These are phyloP conservation scores for Stictonetta naevosa DNA, from an alignment of 2,113 vertebrate genomes.

Conservation along the genomic window DNA sequence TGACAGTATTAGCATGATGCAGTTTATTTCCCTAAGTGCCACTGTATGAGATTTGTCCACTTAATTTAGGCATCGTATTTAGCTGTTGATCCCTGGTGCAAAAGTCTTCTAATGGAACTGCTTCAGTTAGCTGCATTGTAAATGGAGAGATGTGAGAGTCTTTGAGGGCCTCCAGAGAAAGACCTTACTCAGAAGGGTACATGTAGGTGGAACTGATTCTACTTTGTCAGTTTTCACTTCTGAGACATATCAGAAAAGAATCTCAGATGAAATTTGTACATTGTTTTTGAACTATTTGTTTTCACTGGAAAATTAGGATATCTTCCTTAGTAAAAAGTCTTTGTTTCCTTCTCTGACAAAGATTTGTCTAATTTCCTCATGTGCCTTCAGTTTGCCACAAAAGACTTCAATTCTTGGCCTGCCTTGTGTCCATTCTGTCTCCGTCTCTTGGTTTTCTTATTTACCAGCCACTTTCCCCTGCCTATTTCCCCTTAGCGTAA, in stretches of 20 bases:
- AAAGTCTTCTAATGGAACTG: background rate
- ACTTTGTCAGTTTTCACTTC: background rate
- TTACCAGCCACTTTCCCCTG: background rate
- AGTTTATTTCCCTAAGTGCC: background rate
- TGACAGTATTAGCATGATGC: background rate
- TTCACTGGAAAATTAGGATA: background rate
- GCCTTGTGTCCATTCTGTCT: background rate
- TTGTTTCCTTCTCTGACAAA: background rate
- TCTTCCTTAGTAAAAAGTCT: background rate
- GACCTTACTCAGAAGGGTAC: rapidly evolving
- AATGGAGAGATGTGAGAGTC: background rate
- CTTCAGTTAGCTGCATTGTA: background rate
- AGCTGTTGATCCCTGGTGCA: background rate
- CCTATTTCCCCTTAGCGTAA: background rate
- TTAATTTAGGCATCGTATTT: background rate
- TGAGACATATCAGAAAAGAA: background rate
- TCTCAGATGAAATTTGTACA: background rate
- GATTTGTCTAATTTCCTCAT: background rate
- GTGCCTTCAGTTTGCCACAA: background rate
- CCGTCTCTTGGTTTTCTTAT: background rate
- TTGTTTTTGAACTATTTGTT: background rate
- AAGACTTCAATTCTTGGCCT: background rate
- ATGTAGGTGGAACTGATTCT: background rate
- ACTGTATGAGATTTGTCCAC: background rate
- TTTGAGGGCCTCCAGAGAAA: background rate